Conservation (phyloP, 2,888 invertebrate species). For the Cryptophagus acutangulus region DNA sequence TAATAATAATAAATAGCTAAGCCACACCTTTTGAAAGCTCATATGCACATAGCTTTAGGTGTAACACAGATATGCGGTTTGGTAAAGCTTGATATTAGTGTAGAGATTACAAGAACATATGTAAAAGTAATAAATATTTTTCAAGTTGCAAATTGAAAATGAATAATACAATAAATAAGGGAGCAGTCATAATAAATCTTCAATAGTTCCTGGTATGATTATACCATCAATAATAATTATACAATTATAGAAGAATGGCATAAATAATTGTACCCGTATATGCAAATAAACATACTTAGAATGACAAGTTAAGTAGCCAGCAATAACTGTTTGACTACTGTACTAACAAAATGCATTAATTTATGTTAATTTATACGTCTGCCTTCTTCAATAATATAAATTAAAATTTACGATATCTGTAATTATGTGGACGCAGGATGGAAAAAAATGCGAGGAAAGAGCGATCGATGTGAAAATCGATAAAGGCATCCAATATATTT, state of each 20-base stretch:
- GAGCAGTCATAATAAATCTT: conserved; percentile 18
- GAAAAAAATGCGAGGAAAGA: too few species aligned
- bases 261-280: conserved; percentile 28
- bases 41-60: too few species aligned
- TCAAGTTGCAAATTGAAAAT: conserved; percentile 1
- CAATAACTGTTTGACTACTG: conserved; percentile 11
- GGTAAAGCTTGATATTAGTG: too few species aligned
- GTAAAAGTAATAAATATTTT: too few species aligned
- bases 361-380: conserved; percentile 1
- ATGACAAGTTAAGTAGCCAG: conserved; percentile 13
- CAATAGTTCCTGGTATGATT: conserved; percentile 20
- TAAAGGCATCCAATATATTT: conserved; percentile 1
- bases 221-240: conserved; percentile 20
- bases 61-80: too few species aligned
- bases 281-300: conserved; percentile 16
- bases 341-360: background rate
- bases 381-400: conserved; percentile 2
- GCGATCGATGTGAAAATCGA: too few species aligned
- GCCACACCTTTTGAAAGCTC: too few species aligned
- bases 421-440: too few species aligned
- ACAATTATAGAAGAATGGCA: conserved; percentile 23
- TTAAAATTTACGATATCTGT: conserved; percentile 4
- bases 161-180: conserved; percentile 18
- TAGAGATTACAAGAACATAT: too few species aligned
- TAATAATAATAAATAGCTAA: too few species aligned